A percentile compares a stretch with the other conserved stretches of the same genome.
phyloP scores from a whole-genome alignment of 1,140 invertebrate species.

The Drosophila jambulina region DNA sequence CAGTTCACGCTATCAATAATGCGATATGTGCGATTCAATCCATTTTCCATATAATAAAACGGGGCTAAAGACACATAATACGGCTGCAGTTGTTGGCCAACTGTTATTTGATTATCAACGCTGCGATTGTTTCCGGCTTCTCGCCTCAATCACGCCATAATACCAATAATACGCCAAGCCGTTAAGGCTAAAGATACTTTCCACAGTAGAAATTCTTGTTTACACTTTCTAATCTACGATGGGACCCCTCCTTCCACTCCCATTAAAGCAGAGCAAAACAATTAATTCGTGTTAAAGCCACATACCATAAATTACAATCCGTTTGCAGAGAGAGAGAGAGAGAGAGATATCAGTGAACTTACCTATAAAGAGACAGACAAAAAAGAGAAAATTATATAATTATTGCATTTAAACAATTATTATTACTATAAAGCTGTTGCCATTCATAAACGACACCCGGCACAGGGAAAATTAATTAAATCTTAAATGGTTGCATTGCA shows the following conservation, averaged over 20 bases:
- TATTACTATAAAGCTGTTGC: slow-evolving; percentile 26
- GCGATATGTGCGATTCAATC: slow-evolving; percentile 20
- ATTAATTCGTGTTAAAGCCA: slow-evolving; percentile 40
- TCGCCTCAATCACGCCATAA: slow-evolving; percentile 28
- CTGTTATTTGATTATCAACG: slow-evolving; percentile 42
- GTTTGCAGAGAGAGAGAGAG: slow-evolving; percentile 3
- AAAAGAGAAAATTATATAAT: slow-evolving; percentile 36
- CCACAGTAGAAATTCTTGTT: slow-evolving; percentile 14
- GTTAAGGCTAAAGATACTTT: slow-evolving; percentile 20
- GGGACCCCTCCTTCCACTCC: background rate
- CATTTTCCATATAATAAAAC: slow-evolving; percentile 13
- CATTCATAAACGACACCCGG: slow-evolving; percentile 11
- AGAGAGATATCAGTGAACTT: slow-evolving; percentile 46
- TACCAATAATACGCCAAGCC: slow-evolving; percentile 1
- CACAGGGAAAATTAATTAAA: slow-evolving; percentile 22
- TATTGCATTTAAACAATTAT: slow-evolving; percentile 18
- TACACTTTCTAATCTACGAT: slow-evolving; percentile 45
- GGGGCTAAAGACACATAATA: slow-evolving; percentile 30
- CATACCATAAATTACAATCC: slow-evolving; percentile 60
- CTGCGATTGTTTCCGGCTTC: slow-evolving; percentile 43
- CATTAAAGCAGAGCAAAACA: slow-evolving; percentile 11
- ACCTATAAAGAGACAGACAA: slow-evolving; percentile 57
- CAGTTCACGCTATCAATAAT: slow-evolving; percentile 26
- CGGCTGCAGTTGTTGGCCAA: slow-evolving; percentile 35
- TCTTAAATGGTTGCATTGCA: slow-evolving; percentile 26